A percentile compares a stretch with the other conserved stretches of the same genome.
Conservation (phyloP, 2,888 invertebrate species). For the Ectobius pallidus region DNA sequence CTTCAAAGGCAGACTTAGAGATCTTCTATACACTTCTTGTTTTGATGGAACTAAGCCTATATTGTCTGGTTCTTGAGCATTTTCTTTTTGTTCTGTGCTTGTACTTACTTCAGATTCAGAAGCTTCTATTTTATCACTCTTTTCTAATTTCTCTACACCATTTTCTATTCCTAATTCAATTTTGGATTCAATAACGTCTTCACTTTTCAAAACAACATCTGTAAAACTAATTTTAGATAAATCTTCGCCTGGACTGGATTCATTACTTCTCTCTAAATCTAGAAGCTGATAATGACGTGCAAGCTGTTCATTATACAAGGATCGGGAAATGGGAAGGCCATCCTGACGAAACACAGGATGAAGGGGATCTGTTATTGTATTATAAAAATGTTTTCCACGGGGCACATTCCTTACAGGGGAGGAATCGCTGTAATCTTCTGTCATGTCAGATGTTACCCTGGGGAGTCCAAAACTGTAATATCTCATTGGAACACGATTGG, state of each 20-base stretch:
- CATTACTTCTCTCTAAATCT: constrained; percentile 44
- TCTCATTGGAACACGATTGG: constrained; percentile 60
- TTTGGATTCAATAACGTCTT: not conserved
- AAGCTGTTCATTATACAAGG: constrained; percentile 72
- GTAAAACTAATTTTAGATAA: not conserved
- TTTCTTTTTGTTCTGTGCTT: not conserved
- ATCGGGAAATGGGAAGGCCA: constrained; percentile 75
- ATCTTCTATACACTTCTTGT: constrained; percentile 56
- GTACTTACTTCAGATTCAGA: not conserved
- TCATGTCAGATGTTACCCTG: constrained; percentile 51
- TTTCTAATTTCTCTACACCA: not conserved
- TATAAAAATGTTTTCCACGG: constrained; percentile 57
- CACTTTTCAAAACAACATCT: not conserved
- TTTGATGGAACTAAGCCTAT: not conserved
- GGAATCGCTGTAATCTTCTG: constrained; percentile 45
- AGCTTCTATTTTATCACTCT: not conserved
- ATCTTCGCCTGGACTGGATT: not conserved
- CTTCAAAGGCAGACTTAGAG: constrained; percentile 75
- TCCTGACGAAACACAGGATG: constrained; percentile 78
- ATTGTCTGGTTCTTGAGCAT: not conserved
- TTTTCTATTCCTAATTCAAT: not conserved
- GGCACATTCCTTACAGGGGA: constrained; percentile 33
- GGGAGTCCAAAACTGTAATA: constrained; percentile 59
- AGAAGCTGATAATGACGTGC: constrained; percentile 63
- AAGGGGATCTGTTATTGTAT: constrained; percentile 79